Evolutionary conservation across 2,113 vertebrate species (phyloP).

Genomic region (Zosterops japonicus): DNA sequence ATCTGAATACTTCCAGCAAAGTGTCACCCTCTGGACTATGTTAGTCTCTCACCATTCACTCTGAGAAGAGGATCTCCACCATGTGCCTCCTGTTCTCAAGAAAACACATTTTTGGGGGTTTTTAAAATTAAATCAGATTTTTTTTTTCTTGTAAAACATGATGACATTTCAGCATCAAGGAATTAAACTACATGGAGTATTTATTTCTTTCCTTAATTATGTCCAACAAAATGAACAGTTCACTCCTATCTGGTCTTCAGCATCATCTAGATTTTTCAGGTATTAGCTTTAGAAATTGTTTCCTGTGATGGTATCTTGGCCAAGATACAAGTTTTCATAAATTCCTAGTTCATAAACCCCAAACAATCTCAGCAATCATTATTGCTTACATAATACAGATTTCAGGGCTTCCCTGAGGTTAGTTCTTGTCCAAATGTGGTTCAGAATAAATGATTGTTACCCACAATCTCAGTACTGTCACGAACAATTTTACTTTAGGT

Average conservation of each 20-base stretch:
- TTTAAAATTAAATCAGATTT: not conserved
- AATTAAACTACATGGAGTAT: not conserved
- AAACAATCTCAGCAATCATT: not conserved
- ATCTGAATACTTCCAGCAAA: not conserved
- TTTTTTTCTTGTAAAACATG: not conserved
- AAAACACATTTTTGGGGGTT: not conserved
- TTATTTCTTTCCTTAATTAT: not conserved
- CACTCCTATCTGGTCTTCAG: not conserved
- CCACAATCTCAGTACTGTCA: not conserved
- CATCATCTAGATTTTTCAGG: not conserved
- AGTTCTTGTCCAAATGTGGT: not conserved
- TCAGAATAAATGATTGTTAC: not conserved
- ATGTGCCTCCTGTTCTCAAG: not conserved
- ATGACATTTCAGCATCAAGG: not conserved
- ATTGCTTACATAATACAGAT: not conserved
- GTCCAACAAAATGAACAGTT: not conserved
- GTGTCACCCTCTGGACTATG: not conserved
- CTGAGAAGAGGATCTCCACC: not conserved
- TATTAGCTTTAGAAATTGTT: not conserved
- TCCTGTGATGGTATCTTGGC: not conserved
- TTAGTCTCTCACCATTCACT: not conserved
- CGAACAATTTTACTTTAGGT: not conserved
- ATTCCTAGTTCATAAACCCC: not conserved
- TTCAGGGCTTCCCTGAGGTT: not conserved
- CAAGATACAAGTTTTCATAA: not conserved